Conservation (phyloP, 2,888 invertebrate genomes). For the Hanleya hanleyi region DNA sequence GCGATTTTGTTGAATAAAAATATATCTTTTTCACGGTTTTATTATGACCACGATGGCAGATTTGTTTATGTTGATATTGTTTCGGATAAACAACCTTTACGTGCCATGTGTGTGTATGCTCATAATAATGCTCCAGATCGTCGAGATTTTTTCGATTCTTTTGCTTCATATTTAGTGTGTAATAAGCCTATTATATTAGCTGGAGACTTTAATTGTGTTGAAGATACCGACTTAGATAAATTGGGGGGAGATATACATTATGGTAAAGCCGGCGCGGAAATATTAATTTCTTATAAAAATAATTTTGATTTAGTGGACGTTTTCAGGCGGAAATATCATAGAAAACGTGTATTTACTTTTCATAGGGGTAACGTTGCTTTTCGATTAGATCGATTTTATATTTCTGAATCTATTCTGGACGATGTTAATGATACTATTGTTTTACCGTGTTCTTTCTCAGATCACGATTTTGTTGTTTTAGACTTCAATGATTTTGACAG, state of each 20-base stretch:
- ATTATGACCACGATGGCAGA: conserved; percentile 6
- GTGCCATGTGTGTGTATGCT: conserved; percentile 17
- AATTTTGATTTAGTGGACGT: conserved; percentile 23
- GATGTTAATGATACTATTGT: not conserved
- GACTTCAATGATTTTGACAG: not conserved
- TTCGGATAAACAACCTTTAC: too few relatives aligned
- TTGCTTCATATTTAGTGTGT: conserved; percentile 15
- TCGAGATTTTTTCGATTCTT: conserved; percentile 19
- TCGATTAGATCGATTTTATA: not conserved
- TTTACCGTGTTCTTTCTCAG: conserved; percentile 5
- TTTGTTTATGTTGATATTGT: not conserved
- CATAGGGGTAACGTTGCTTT: not conserved
- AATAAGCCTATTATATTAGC: conserved; percentile 14
- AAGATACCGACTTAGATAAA: conserved; percentile 19
- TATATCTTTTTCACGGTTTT: not conserved
- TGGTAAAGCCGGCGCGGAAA: conserved; percentile 9
- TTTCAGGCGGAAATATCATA: conserved; percentile 16
- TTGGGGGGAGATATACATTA: conserved; percentile 22
- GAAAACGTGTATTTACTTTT: not conserved
- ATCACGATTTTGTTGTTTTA: conserved; percentile 5
- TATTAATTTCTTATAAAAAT: conserved; percentile 16
- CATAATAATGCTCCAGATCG: conserved; percentile 17
- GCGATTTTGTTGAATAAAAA: conserved; percentile 4
- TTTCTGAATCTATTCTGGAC: not conserved
- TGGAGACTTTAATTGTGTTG: conserved; percentile 34